Evolutionary conservation across 53 echinoderm and acorn worm species (phyloP).

Genomic region (Crossaster papposus): DNA sequence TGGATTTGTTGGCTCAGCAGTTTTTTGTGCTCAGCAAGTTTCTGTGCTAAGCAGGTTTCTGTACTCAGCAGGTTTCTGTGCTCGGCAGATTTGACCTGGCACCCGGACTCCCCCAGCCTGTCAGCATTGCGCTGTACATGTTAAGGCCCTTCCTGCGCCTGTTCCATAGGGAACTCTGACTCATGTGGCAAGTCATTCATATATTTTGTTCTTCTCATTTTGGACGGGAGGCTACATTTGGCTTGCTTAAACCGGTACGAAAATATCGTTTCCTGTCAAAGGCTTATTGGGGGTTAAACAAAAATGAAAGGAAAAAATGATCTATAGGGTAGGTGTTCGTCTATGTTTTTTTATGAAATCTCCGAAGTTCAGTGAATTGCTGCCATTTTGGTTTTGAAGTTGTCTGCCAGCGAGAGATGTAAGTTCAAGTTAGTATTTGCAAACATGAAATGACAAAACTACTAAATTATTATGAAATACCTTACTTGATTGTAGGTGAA

Average conservation of each 20-base stretch:
- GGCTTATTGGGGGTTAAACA: not conserved
- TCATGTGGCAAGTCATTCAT: not conserved
- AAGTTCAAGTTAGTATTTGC: no score
- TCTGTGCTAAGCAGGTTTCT: no score
- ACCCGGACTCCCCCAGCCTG: slow-evolving; percentile 5
- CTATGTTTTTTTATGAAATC: not conserved
- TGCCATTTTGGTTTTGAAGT: no score
- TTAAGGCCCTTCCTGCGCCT: slow-evolving; percentile 21
- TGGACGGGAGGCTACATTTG: not conserved
- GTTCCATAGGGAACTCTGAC: not conserved
- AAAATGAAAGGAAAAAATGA: not conserved
- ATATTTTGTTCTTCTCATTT: no score
- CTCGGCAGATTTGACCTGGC: not conserved
- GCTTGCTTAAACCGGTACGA: not conserved
- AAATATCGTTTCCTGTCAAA: slow-evolving; percentile 1
- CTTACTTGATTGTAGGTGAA: no score
- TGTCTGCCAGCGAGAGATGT: no score
- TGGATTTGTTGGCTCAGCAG: no score
- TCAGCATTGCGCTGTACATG: slow-evolving; percentile 32
- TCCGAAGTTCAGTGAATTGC: not conserved
- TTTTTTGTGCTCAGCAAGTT: no score
- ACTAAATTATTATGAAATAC: no score
- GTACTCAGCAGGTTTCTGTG: no score
- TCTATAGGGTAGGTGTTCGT: not conserved
- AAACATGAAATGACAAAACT: no score